These are phyloP conservation scores for Palythoa grandis DNA, from an alignment of 92 coral and sea anemone genomes.

Conservation along the genomic window DNA sequence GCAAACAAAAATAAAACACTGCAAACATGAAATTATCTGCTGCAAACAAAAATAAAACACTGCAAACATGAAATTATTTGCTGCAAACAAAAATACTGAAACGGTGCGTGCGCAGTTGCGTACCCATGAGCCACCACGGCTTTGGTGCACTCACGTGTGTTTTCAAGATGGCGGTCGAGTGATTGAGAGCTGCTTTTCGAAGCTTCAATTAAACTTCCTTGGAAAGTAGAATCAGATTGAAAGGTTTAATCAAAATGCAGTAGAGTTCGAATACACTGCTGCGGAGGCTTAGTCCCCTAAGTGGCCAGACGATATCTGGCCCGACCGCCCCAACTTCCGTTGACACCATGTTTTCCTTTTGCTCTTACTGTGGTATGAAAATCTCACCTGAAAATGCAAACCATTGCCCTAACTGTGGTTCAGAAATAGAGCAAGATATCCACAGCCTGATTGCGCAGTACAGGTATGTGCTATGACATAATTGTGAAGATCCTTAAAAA, in stretches of 20 bases:
- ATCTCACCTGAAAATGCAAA: constrained; percentile 35
- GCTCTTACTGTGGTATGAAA: constrained; percentile 37
- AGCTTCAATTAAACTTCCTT: background rate
- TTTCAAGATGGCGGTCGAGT: background rate
- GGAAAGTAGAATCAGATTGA: background rate
- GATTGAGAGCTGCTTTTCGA: constrained; percentile 3
- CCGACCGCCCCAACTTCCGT: background rate
- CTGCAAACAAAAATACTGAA: background rate
- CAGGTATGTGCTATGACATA: constrained; percentile 27
- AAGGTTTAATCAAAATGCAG: background rate
- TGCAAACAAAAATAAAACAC: background rate
- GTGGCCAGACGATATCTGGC: background rate
- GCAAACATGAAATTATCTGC: background rate
- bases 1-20: too few species aligned
- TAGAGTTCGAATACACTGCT: background rate
- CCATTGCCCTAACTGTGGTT: constrained; percentile 39
- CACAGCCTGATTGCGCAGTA: background rate
- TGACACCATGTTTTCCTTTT: constrained; percentile 36
- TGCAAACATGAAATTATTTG: background rate
- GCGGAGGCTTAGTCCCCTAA: background rate
- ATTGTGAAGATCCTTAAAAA: constrained; percentile 22
- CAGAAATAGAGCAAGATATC: constrained; percentile 12
- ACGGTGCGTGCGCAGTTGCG: background rate
- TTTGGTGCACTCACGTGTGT: background rate
- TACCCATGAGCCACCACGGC: constrained; percentile 3